Conservation (phyloP, 2,888 invertebrate species). For the Lissonota sp. region DNA sequence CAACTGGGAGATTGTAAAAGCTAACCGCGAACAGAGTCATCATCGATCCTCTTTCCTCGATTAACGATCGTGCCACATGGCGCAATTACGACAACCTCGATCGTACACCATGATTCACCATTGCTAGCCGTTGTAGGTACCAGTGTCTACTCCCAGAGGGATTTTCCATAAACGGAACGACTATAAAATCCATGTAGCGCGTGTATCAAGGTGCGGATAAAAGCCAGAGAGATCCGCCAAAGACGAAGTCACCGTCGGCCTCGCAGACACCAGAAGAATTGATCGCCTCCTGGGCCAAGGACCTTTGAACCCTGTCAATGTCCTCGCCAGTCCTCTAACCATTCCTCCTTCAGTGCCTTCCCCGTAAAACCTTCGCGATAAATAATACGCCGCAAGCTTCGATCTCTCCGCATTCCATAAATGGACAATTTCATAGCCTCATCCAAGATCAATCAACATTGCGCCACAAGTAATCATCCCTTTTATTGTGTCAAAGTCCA, state of each 20-base stretch:
- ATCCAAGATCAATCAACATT: background rate
- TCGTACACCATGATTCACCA: constrained; percentile 41
- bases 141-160: background rate
- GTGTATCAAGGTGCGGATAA: constrained; percentile 16
- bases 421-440: background rate
- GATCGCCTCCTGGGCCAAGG: constrained; percentile 17
- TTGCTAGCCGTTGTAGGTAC: background rate
- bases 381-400: background rate
- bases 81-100: constrained; percentile 41
- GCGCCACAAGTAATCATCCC: too few species aligned
- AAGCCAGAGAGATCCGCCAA: constrained; percentile 11
- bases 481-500: too few species aligned
- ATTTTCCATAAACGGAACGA: constrained; percentile 8
- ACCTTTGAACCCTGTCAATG: constrained; percentile 38
- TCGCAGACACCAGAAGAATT: constrained; percentile 22
- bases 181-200: constrained; percentile 4
- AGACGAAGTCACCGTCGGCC: constrained; percentile 27
- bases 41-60: constrained; percentile 26
- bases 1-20: background rate
- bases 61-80: constrained; percentile 35
- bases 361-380: background rate
- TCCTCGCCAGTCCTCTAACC: background rate
- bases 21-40: constrained; percentile 21
- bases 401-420: background rate
- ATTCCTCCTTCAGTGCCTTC: background rate